A percentile compares a stretch with the other conserved stretches of the same genome.
Evolutionary conservation across 1,140 invertebrate genomes (phyloP).

Genomic region (Caerostris darwini): DNA sequence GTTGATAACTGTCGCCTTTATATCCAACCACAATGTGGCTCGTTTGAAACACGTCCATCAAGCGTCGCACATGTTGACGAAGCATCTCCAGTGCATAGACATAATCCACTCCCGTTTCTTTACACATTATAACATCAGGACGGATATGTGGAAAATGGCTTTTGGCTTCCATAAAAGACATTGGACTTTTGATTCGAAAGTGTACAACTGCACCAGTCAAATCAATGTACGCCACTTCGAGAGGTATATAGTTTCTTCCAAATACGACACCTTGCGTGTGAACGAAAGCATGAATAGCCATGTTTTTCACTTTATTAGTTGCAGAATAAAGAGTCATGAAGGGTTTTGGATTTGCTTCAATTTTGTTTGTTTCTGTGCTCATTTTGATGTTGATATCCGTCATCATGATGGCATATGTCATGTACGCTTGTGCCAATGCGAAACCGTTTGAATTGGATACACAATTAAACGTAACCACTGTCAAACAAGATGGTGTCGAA

Average conservation of each 20-base stretch:
- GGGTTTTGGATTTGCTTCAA: not conserved
- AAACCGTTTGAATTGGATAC: not conserved
- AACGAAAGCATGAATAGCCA: not conserved
- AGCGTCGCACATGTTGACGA: not conserved
- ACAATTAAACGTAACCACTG: not conserved
- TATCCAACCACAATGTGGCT: not conserved
- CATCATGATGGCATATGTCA: not conserved
- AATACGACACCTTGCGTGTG: not conserved
- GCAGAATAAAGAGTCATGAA: slow-evolving; percentile 2
- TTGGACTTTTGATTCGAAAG: slow-evolving; percentile 1
- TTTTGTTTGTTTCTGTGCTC: not conserved
- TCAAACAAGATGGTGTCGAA: not conserved
- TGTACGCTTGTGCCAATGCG: not conserved
- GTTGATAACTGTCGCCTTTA: slow-evolving; percentile 22
- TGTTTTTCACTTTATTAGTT: not conserved
- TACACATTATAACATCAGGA: not conserved
- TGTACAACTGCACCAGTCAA: not conserved
- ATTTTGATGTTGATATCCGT: not conserved
- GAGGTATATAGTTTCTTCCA: not conserved
- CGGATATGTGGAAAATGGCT: not conserved
- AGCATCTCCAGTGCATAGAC: not conserved
- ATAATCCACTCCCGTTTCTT: too few relatives aligned
- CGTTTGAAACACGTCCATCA: not conserved
- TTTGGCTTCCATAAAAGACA: not conserved
- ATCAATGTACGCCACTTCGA: slow-evolving; percentile 5